Percentiles rank a stretch among this genome's conserved stretches.
Conservation (phyloP, 2,797 vertebrate species). For the Xyrichtys novacula region DNA sequence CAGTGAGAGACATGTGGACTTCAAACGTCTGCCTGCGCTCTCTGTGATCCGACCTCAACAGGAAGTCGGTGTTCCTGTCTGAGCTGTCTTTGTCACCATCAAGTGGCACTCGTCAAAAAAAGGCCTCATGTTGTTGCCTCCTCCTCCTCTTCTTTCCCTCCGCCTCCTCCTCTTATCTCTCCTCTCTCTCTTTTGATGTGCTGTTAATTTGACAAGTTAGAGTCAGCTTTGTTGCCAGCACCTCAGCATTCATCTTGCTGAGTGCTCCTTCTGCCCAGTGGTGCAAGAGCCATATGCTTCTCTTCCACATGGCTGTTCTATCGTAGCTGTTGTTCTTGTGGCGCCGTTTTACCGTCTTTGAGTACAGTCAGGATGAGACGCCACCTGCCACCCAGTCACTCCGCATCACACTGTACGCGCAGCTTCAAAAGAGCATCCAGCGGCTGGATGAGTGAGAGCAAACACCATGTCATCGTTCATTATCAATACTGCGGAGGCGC, state of each 20-base stretch:
- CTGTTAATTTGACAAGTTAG: slow-evolving; percentile 86
- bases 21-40: slow-evolving; percentile 42
- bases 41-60: slow-evolving; percentile 53
- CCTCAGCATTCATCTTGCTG: slow-evolving; percentile 74
- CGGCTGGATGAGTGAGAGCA: slow-evolving; percentile 51
- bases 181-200: slow-evolving; percentile 64
- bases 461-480: slow-evolving; percentile 70
- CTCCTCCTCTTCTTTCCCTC: slow-evolving; percentile 40
- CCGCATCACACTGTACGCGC: slow-evolving; percentile 50
- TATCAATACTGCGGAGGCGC: slow-evolving; percentile 42
- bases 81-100: slow-evolving; percentile 64
- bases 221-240: slow-evolving; percentile 81
- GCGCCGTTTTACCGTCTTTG: slow-evolving; percentile 72
- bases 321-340: slow-evolving; percentile 62
- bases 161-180: slow-evolving; percentile 16
- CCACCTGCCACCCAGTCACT: slow-evolving; percentile 75
- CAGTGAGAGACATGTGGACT: slow-evolving; percentile 41
- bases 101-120: slow-evolving; percentile 72
- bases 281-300: slow-evolving; percentile 82
- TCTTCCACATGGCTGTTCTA: slow-evolving; percentile 71
- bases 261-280: slow-evolving; percentile 79
- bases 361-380: slow-evolving; percentile 68
- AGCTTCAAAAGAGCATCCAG: slow-evolving; percentile 58
- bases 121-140: slow-evolving; percentile 47
- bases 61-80: slow-evolving; percentile 39